Base-by-base conservation (phyloP, 2,888 invertebrate genomes). In the Liopterus haemorrhoidalis region DNA sequence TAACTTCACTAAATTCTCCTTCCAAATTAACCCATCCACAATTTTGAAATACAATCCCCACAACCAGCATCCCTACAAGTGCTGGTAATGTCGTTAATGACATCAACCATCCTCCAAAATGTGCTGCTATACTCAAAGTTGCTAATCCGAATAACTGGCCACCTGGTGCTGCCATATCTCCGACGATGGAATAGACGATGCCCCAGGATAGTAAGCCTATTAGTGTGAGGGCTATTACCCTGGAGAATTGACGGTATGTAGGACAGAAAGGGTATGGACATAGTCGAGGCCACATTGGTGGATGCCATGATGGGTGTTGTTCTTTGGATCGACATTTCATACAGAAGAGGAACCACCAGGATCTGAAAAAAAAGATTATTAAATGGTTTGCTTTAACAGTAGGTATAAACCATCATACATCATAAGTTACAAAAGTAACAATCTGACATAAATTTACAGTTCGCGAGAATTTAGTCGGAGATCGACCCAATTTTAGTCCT, bases 241-340 rank as follows among this genome's bases (percentile, higher is more conserved):
- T 78, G n/a, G 88, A 84, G 62, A 87, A 81, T 62, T 86, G 84
- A 21, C 90, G 75, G 67, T 85, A 88, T 1, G 87, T 82, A 16
- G 89, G 89, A 60, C 90, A 91, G 62, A 89, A 77, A 14, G 89
- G 89, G 59, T 84, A 85, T 0, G 89, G 89, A 64, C 87, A 89
- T 59, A 86, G 65, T 65, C 78, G 81, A 58, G 81, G 79, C 88
- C 88, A 90, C 55, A 81, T 72, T 0, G 79, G 74, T 11, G 89
- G 89, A 63, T 87, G 85, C 89, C 89, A 90, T 12, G 87, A 81
- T 18, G 85, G 67, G 40, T 59, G 56, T 3, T 63, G 57, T 48
- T 87, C 85, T 70, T 82, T 81, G 56, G 79, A 75, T 55, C 84
- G 78, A 68, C 88, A 89, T 70, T 85, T 82, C 41, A 82, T 70